Conservation (phyloP, 2,797 vertebrate species). For the Scolopax bukidnonensis region DNA sequence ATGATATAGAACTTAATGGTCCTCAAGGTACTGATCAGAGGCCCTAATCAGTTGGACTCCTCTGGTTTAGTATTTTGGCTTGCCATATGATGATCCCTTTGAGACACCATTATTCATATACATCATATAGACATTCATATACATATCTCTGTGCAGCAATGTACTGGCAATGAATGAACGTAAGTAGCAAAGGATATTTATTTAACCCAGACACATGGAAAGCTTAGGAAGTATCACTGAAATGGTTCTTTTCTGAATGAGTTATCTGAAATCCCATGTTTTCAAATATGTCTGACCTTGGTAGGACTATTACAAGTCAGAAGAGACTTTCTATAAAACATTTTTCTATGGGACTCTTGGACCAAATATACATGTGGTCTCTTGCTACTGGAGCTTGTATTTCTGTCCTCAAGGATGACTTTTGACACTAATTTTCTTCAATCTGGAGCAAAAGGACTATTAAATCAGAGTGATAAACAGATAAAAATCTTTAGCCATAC, state of each 20-base stretch:
- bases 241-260: neutral
- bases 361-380: neutral
- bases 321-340: neutral
- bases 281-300: neutral
- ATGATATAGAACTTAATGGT: neutral
- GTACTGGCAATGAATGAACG: neutral
- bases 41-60: neutral
- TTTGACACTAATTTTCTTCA: neutral
- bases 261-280: neutral
- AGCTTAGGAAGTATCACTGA: neutral
- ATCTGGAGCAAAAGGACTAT: neutral
- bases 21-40: neutral
- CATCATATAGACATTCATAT: neutral
- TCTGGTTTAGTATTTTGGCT: neutral
- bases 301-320: neutral
- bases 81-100: neutral
- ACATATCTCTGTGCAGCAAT: neutral
- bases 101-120: neutral
- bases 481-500: neutral
- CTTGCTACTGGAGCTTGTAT: neutral
- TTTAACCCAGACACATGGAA: neutral
- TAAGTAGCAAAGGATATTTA: neutral
- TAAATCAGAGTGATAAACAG: neutral
- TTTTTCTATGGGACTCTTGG: neutral
- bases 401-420: neutral